Evolutionary conservation across 2,113 vertebrate species (phyloP).

Genomic region (Nannospalax galili): DNA sequence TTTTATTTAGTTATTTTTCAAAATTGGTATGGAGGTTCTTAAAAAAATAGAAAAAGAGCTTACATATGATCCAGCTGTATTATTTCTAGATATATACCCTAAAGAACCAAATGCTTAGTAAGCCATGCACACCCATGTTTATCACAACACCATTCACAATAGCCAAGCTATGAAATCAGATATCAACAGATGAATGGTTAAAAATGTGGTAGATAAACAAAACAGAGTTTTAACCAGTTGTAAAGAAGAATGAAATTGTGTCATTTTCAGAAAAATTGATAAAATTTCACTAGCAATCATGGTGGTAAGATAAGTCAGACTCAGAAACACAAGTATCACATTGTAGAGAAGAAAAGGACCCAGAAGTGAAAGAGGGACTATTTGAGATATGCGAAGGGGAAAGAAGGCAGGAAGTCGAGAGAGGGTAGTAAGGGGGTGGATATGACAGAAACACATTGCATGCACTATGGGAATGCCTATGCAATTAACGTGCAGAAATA

Average conservation of each 20-base stretch:
- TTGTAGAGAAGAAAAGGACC: neutral
- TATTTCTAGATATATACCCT: neutral
- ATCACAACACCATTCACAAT: neutral
- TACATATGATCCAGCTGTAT: neutral
- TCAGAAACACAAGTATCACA: neutral
- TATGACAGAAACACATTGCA: neutral
- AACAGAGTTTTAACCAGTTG: neutral
- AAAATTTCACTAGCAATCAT: neutral
- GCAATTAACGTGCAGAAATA: neutral
- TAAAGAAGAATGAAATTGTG: neutral
- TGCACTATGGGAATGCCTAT: neutral
- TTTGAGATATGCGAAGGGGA: neutral
- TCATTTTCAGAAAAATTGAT: neutral
- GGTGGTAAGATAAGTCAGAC: neutral
- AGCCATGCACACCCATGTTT: neutral
- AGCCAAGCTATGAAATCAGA: neutral
- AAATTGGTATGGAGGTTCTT: neutral
- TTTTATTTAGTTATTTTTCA: constrained; percentile 33
- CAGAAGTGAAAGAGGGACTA: neutral
- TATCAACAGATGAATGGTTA: neutral
- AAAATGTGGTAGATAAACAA: neutral
- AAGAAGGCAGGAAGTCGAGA: neutral
- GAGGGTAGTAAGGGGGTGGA: neutral
- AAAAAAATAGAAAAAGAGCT: neutral
- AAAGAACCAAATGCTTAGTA: neutral